A percentile compares a stretch with the other conserved stretches of the same genome.
phyloP scores from a whole-genome alignment of 1,140 invertebrate genomes.

The Archivesica marissinica region DNA sequence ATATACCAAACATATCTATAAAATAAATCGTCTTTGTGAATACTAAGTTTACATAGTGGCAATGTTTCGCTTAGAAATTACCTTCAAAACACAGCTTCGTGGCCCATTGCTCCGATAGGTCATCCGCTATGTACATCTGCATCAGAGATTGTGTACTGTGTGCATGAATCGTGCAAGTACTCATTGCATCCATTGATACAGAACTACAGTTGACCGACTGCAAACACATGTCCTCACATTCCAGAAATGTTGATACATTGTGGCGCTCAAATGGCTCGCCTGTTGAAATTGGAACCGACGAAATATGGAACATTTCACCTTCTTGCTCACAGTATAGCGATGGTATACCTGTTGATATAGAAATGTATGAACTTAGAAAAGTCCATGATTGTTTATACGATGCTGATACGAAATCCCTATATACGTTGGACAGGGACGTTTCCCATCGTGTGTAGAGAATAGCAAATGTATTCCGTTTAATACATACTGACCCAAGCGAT shows the following conservation, averaged over 20 bases:
- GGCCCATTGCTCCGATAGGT: neutral
- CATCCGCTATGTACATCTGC: neutral
- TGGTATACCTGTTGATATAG: neutral
- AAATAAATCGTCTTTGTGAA: no score
- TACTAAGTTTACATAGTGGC: no score
- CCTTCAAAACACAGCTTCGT: constrained; percentile 5
- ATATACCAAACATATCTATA: no score
- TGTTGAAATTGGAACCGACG: neutral
- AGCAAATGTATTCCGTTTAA: no score
- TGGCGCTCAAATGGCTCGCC: neutral
- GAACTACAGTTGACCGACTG: neutral
- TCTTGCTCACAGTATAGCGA: neutral
- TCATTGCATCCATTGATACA: neutral
- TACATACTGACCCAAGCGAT: no score
- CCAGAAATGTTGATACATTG: neutral
- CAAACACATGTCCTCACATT: neutral
- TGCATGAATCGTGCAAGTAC: neutral
- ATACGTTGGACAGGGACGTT: no score
- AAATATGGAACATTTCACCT: neutral
- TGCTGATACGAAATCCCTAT: no score
- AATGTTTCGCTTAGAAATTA: no score
- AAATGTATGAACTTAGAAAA: no score
- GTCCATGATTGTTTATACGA: no score
- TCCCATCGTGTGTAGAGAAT: no score
- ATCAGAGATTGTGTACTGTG: neutral